These are phyloP conservation scores for Sturmia bella DNA, from an alignment of 2,888 invertebrate species.

Conservation along the genomic window DNA sequence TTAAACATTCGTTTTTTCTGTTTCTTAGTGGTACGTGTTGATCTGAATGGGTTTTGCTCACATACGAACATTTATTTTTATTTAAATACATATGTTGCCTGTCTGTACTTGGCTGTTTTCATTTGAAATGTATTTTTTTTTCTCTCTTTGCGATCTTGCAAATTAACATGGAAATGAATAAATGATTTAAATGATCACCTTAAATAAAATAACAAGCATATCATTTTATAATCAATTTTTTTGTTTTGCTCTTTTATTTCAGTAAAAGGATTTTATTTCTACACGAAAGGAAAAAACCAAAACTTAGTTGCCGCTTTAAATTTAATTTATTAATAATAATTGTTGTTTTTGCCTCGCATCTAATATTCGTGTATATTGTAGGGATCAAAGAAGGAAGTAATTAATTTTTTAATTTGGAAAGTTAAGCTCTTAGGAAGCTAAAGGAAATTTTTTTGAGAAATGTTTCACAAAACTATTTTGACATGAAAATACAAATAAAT, in stretches of 20 bases:
- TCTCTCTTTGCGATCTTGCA: conserved; percentile 37
- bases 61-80: conserved; percentile 33
- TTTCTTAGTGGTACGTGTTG: conserved; percentile 64
- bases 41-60: conserved; percentile 35
- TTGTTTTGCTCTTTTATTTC: not conserved
- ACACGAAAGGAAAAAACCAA: conserved; percentile 1
- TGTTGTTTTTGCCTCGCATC: not conserved
- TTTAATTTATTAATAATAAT: conserved; percentile 62
- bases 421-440: not conserved
- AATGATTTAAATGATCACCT: conserved; percentile 70
- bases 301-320: conserved; percentile 59
- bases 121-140: conserved; percentile 39
- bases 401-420: conserved; percentile 15
- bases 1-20: conserved; percentile 1
- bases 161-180: conserved; percentile 65
- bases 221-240: conserved; percentile 69
- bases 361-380: not conserved
- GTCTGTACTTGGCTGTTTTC: conserved; percentile 33
- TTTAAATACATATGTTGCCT: conserved; percentile 53
- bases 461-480: no score
- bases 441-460: no score
- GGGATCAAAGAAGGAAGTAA: conserved; percentile 53
- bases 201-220: conserved; percentile 68
- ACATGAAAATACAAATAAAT: no score
- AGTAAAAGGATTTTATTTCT: not conserved